A percentile compares a stretch with the other conserved stretches of the same genome.
These are phyloP conservation scores for Aricia agestis DNA, from an alignment of 1,140 invertebrate species.

Conservation along the genomic window DNA sequence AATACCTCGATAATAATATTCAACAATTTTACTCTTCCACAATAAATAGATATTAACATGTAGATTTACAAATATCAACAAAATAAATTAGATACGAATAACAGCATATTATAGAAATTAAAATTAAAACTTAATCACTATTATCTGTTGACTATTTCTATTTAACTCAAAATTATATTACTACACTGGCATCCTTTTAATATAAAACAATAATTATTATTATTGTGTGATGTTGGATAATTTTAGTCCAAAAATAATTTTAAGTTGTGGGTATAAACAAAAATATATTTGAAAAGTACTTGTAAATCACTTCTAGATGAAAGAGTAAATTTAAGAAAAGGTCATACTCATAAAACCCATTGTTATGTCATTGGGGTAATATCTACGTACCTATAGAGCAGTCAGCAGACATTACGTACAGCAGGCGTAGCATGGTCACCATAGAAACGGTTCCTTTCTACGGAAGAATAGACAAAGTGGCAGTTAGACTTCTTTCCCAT, in stretches of 20 bases:
- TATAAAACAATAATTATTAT: neutral
- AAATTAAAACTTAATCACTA: slow-evolving; percentile 56
- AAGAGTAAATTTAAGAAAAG: neutral
- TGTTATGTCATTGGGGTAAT: neutral
- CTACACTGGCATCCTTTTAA: slow-evolving; percentile 41
- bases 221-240: neutral
- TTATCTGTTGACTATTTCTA: slow-evolving; percentile 55
- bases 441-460: no score
- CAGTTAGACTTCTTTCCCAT: no score
- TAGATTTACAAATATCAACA: slow-evolving; percentile 76
- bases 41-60: slow-evolving; percentile 76
- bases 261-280: neutral
- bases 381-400: neutral
- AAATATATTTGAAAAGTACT: neutral
- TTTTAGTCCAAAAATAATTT: slow-evolving; percentile 8
- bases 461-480: no score
- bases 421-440: no score
- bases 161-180: slow-evolving; percentile 66
- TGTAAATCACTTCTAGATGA: neutral
- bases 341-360: no score
- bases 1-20: slow-evolving; percentile 54
- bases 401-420: neutral
- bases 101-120: slow-evolving; percentile 71
- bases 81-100: slow-evolving; percentile 73
- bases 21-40: slow-evolving; percentile 73